A percentile compares a stretch with the other conserved stretches of the same genome.
Conservation (phyloP, 2,888 invertebrate genomes). For the Rapana venosa region DNA sequence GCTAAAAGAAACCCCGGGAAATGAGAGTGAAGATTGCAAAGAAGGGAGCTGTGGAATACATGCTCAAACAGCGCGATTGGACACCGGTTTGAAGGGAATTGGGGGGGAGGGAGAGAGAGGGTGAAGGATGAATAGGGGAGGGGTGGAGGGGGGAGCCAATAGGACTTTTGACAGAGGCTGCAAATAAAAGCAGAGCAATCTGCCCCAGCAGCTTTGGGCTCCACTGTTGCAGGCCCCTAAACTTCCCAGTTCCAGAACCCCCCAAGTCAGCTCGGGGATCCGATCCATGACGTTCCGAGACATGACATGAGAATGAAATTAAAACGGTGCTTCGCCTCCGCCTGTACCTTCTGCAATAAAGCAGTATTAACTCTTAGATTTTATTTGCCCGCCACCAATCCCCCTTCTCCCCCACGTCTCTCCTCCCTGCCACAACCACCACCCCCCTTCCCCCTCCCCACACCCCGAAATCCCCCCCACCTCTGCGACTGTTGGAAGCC, state of each 20-base stretch:
- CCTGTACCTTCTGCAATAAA: conserved; percentile 20
- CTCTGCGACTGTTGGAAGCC: neutral
- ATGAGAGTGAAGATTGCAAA: conserved; percentile 3
- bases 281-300: neutral
- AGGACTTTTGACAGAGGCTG: conserved; percentile 1
- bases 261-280: neutral
- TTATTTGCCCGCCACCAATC: conserved; percentile 2
- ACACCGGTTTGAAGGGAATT: conserved; percentile 8
- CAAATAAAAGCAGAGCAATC: conserved; percentile 26
- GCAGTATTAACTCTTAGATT: conserved; percentile 18
- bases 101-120: neutral
- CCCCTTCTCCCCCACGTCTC: neutral
- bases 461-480: neutral
- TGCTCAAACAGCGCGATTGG: conserved; percentile 21
- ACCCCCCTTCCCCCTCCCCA: neutral
- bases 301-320: conserved; percentile 10
- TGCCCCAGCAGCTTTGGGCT: neutral
- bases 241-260: neutral
- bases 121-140: neutral
- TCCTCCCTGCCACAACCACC: neutral
- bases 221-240: neutral
- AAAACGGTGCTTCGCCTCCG: conserved; percentile 1
- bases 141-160: neutral
- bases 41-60: neutral
- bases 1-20: neutral